A percentile compares a stretch with the other conserved stretches of the same genome.
phyloP scores from a whole-genome alignment of 2,113 vertebrate genomes.

The Labeo catla region DNA sequence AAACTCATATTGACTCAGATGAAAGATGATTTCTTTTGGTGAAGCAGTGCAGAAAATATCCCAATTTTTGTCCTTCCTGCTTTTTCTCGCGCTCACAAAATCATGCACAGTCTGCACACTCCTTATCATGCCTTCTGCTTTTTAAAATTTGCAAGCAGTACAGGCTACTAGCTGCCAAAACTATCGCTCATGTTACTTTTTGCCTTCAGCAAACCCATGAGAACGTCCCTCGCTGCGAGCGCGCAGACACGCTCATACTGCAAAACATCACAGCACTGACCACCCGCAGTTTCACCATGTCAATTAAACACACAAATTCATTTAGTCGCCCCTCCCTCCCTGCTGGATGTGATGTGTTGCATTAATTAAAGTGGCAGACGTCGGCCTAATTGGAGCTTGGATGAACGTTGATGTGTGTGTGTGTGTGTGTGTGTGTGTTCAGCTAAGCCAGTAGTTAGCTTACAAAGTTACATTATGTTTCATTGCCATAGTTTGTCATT shows the following conservation, averaged over 20 bases:
- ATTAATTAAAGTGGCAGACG: conserved; percentile 62
- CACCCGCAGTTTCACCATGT: conserved; percentile 53
- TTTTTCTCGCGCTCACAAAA: background rate
- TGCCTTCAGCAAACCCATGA: conserved; percentile 13
- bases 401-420: conserved; percentile 50
- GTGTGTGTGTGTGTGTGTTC: conserved; percentile 2
- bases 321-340: conserved; percentile 44
- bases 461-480: background rate
- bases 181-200: conserved; percentile 21
- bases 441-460: background rate
- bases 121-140: background rate
- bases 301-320: conserved; percentile 64
- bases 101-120: background rate
- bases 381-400: conserved; percentile 58
- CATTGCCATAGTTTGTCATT: background rate
- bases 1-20: background rate
- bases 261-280: conserved; percentile 33
- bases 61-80: background rate
- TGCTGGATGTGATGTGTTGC: conserved; percentile 39
- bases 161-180: background rate
- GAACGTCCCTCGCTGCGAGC: background rate
- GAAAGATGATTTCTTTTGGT: background rate
- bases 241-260: background rate
- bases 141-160: background rate
- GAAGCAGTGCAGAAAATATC: background rate